Conservation (phyloP, 1,140 invertebrate genomes). For the Micrasema minimum region DNA sequence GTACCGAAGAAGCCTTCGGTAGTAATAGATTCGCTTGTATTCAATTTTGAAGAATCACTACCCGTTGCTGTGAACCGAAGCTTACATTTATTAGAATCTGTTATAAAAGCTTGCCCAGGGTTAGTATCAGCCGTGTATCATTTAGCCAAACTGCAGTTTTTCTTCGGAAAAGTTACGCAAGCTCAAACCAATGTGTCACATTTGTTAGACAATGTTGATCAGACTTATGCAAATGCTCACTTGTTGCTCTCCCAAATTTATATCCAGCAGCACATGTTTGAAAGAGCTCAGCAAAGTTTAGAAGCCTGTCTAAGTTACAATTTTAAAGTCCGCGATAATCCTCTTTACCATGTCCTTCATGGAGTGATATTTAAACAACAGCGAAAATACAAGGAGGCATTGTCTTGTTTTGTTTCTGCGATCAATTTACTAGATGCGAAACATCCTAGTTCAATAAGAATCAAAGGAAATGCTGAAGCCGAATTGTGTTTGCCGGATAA, state of each 20-base stretch:
- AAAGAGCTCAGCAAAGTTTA: conserved; percentile 83
- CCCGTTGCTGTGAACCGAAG: conserved; percentile 64
- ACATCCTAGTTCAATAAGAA: conserved; percentile 37
- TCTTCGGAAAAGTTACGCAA: conserved; percentile 77
- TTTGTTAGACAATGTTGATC: conserved; percentile 79
- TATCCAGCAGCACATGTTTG: conserved; percentile 77
- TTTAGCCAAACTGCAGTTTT: conserved; percentile 82
- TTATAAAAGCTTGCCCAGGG: conserved; percentile 85
- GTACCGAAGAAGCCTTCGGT: conserved; percentile 71
- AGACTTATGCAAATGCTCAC: conserved; percentile 83
- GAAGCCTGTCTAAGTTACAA: conserved; percentile 91
- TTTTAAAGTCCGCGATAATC: conserved; percentile 90
- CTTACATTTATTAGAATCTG: conserved; percentile 75
- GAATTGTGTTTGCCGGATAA: conserved; percentile 80
- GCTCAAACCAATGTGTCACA: conserved; percentile 76
- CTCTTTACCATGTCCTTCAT: conserved; percentile 88
- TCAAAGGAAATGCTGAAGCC: conserved; percentile 54
- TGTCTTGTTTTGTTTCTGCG: conserved; percentile 79
- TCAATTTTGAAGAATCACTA: conserved; percentile 60
- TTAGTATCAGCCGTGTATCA: conserved; percentile 79
- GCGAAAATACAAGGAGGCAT: conserved; percentile 77
- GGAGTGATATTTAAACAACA: conserved; percentile 85
- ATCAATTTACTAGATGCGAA: conserved; percentile 67
- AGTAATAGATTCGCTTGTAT: conserved; percentile 62
- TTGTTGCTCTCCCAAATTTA: conserved; percentile 90